Evolutionary conservation across 1,140 invertebrate genomes (phyloP), one percentile per base, ranked within the genome.

Genomic region (Pogonognathellus flavescens): DNA sequence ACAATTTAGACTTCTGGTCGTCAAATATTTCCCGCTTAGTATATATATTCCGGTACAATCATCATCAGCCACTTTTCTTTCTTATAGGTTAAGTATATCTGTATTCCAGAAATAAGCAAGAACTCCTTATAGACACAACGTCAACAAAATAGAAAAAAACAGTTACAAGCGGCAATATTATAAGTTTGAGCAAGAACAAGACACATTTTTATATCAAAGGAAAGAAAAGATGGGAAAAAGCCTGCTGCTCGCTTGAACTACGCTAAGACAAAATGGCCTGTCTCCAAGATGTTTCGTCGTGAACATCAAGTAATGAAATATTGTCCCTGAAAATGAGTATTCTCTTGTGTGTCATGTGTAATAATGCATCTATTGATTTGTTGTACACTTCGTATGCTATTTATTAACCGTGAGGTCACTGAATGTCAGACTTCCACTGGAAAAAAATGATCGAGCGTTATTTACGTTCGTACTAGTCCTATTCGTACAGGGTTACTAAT

Each of bases 1-100:
- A 66, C 62, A 66, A 66, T 66, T 66, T 66, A 25, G 2, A 25
- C 62, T 66, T 66, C 25, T 66, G 25, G 20, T 66, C 62, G 22
- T 66, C 62, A 66, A 66, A 13, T 66, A 41, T 41, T 1, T 3
- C 31, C 6, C 31, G 1, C 31, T 41, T 41, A 41, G 31, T 41
- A 41, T 41, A 41, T 41, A 41, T 6, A 41, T 41, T 3, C 31
- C n/a, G n/a, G 31, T 41, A 41, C 31, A 41, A 41, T 41, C 31
- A 76, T 76, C 70, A 76, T 76, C 25, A 31, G 41, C 49, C 31
- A 49, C 49, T 49, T 76, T 31, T 76, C 31, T 41, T 1, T 3
- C 31, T 1, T 41, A 41, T 6, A 41, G 2, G 1, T 6, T 3
- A 41, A 41, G 6, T 41, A 41, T 6, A 41, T 41, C 6, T 41